These are phyloP conservation scores for Galagoides demidoff DNA, from an alignment of 2,797 vertebrate species.

Conservation along the genomic window DNA sequence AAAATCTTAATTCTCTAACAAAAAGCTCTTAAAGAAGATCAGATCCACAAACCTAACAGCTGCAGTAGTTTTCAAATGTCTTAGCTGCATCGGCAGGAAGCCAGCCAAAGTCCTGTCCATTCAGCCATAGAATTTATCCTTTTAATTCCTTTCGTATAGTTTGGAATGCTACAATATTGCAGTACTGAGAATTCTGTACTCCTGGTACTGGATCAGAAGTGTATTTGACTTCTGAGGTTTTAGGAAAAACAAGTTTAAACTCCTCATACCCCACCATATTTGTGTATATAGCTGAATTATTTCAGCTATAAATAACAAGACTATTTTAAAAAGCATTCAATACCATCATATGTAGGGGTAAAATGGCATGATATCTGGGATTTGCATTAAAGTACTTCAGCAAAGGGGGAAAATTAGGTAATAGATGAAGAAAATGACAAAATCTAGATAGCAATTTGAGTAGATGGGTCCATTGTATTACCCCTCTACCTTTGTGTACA, in stretches of 20 bases:
- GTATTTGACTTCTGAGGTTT: not conserved
- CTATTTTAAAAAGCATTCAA: not conserved
- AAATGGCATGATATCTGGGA: not conserved
- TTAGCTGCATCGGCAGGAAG: slow-evolving; percentile 37
- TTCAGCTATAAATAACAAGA: slow-evolving; percentile 5
- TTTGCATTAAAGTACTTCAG: slow-evolving; percentile 7
- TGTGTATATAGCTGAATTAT: not conserved
- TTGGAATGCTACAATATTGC: slow-evolving; percentile 15
- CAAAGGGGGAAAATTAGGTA: not conserved
- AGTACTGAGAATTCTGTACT: slow-evolving; percentile 10
- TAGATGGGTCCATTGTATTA: not conserved
- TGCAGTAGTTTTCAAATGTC: slow-evolving; percentile 22
- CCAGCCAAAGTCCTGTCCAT: slow-evolving; percentile 20
- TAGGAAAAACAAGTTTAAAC: not conserved
- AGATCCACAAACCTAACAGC: not conserved
- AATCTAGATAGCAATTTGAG: not conserved
- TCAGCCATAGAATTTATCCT: not conserved
- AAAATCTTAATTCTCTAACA: not conserved
- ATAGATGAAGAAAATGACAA: not conserved
- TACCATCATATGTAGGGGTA: not conserved
- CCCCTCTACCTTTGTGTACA: not conserved
- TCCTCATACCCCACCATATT: not conserved
- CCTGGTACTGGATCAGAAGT: not conserved
- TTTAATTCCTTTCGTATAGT: slow-evolving; percentile 48
- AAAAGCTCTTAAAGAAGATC: slow-evolving; percentile 43